These are phyloP conservation scores for Sarcophaga caerulescens DNA, from an alignment of 2,888 invertebrate genomes.

Conservation along the genomic window DNA sequence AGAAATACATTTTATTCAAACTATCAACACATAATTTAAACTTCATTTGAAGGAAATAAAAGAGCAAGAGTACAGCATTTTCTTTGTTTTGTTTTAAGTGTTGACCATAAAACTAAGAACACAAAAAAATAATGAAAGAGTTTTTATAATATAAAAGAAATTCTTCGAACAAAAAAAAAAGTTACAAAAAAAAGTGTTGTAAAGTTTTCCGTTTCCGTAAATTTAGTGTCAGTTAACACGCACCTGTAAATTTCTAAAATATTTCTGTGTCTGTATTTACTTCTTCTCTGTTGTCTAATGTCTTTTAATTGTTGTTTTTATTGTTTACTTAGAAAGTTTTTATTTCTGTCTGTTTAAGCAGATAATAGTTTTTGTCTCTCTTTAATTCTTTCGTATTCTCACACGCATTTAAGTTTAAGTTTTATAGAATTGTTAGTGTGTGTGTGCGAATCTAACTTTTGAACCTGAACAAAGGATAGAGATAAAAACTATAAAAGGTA, in stretches of 20 bases:
- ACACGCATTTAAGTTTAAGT: not conserved
- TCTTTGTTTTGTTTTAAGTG: constrained; percentile 13
- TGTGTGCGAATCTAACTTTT: constrained; percentile 16
- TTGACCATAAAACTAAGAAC: not conserved
- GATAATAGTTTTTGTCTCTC: constrained; percentile 35
- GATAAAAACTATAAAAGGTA: not conserved
- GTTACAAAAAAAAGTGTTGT: constrained; percentile 12
- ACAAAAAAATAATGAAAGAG: not conserved
- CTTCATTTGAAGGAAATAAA: not conserved
- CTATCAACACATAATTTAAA: not conserved
- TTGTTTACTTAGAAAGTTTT: not conserved
- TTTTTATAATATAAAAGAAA: too few relatives aligned
- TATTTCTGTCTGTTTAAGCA: constrained; percentile 35
- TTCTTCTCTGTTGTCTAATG: not conserved
- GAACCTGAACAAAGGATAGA: constrained; percentile 23
- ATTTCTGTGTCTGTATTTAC: not conserved
- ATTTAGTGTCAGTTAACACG: constrained; percentile 62
- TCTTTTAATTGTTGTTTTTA: not conserved
- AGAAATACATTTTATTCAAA: too few relatives aligned
- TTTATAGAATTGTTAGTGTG: not conserved
- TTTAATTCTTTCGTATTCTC: not conserved
- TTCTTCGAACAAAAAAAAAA: not conserved
- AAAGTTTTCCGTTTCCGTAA: constrained; percentile 35
- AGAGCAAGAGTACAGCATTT: constrained; percentile 13
- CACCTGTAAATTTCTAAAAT: constrained; percentile 54